phyloP scores from a whole-genome alignment of 2,113 vertebrate genomes.

The Triplophysa siluroides region DNA sequence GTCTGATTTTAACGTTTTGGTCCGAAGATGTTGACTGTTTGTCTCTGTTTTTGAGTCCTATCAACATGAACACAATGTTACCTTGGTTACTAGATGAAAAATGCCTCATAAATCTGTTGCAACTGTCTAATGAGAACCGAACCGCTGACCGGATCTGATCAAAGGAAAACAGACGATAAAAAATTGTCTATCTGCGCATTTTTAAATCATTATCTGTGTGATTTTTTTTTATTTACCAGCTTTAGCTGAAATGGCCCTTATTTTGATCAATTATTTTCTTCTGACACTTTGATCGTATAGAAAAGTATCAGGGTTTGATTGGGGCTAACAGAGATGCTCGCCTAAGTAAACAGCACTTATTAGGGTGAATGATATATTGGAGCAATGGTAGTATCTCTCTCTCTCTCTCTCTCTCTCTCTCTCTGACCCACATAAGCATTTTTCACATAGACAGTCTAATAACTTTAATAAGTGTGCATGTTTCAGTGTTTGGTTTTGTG shows the following conservation, averaged over 20 bases:
- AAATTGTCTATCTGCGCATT: background rate
- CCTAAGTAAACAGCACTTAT: background rate
- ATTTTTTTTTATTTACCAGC: no score
- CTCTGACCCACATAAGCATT: slow-evolving; percentile 20
- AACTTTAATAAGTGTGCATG: slow-evolving; percentile 45
- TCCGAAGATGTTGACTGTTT: background rate
- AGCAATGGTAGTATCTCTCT: slow-evolving; percentile 28
- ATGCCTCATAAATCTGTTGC: slow-evolving; percentile 15
- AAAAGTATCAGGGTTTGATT: no score
- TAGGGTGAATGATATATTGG: slow-evolving; percentile 2
- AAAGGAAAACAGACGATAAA: background rate
- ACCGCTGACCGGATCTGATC: background rate
- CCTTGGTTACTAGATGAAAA: slow-evolving; percentile 17
- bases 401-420: slow-evolving; percentile 42
- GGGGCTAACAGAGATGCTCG: no score
- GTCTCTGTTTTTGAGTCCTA: background rate
- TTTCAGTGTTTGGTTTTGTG: slow-evolving; percentile 51
- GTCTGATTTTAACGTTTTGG: background rate
- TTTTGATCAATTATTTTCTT: no score
- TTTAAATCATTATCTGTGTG: no score
- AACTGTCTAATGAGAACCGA: slow-evolving; percentile 10
- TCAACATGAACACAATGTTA: slow-evolving; percentile 5
- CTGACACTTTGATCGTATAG: no score
- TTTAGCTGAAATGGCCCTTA: no score
- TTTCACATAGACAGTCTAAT: slow-evolving; percentile 46